These are phyloP conservation scores for Hydropotes inermis DNA, from an alignment of 2,113 vertebrate species.

Conservation along the genomic window DNA sequence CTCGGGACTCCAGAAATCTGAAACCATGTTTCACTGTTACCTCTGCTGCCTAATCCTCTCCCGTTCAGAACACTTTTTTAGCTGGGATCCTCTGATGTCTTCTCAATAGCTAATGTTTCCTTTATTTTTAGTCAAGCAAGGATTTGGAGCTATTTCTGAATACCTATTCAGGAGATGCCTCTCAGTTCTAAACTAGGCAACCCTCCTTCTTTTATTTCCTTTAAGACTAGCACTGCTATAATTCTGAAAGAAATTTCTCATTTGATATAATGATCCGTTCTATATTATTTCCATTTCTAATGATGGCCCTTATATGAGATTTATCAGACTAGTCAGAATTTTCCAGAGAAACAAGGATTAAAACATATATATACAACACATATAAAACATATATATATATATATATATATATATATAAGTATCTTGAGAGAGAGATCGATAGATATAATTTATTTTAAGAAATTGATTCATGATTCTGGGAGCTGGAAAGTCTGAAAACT, in stretches of 20 bases:
- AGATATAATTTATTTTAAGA: neutral
- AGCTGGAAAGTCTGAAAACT: neutral
- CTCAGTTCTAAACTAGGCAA: neutral
- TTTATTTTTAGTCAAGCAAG: neutral
- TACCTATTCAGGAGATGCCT: neutral
- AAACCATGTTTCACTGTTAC: neutral
- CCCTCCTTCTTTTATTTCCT: neutral
- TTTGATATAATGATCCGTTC: neutral
- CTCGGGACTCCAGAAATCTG: neutral
- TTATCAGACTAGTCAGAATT: neutral
- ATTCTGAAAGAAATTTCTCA: neutral
- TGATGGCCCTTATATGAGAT: neutral
- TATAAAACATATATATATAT: too few species aligned
- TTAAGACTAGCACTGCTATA: neutral
- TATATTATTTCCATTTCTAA: neutral
- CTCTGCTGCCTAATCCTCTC: neutral
- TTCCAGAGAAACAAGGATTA: neutral
- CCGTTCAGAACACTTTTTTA: neutral
- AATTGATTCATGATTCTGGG: neutral
- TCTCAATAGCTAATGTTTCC: neutral
- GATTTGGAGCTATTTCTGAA: neutral
- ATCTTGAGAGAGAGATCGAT: rapidly evolving
- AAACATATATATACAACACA: neutral
- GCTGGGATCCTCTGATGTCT: neutral
- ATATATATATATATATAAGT: neutral